Evolutionary conservation across 2,797 vertebrate genomes (phyloP).

Genomic region (Rhabdophis nuchalis): DNA sequence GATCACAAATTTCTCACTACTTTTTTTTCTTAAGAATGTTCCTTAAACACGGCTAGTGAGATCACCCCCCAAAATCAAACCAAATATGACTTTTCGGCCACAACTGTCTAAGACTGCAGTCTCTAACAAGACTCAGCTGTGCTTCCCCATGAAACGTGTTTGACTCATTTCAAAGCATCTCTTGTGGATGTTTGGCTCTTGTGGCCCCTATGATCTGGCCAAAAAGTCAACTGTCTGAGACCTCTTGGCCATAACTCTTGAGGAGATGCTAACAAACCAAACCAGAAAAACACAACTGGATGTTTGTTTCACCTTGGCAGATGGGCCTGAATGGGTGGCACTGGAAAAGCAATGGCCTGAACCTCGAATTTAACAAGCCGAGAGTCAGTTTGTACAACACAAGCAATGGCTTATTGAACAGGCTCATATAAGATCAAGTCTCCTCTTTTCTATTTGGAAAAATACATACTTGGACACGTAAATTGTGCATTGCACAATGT

Average conservation of each 20-base stretch:
- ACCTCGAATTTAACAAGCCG: not conserved
- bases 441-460: not conserved
- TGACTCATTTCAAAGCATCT: not conserved
- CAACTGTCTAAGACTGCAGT: not conserved
- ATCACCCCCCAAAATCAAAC: not conserved
- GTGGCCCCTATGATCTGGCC: not conserved
- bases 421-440: not conserved
- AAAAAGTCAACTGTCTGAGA: not conserved
- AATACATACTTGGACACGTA: not conserved
- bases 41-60: not conserved
- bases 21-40: not conserved
- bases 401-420: not conserved
- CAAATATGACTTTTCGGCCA: not conserved
- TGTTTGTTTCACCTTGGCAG: not conserved
- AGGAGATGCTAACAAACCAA: not conserved
- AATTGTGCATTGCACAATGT: not conserved
- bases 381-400: not conserved
- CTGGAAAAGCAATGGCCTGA: not conserved
- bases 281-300: not conserved
- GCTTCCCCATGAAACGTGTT: not conserved
- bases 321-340: not conserved
- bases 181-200: not conserved
- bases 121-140: not conserved
- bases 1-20: not conserved
- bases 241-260: not conserved